These are phyloP conservation scores for Riptortus pedestris DNA, from an alignment of 1,140 invertebrate species.

Conservation along the genomic window DNA sequence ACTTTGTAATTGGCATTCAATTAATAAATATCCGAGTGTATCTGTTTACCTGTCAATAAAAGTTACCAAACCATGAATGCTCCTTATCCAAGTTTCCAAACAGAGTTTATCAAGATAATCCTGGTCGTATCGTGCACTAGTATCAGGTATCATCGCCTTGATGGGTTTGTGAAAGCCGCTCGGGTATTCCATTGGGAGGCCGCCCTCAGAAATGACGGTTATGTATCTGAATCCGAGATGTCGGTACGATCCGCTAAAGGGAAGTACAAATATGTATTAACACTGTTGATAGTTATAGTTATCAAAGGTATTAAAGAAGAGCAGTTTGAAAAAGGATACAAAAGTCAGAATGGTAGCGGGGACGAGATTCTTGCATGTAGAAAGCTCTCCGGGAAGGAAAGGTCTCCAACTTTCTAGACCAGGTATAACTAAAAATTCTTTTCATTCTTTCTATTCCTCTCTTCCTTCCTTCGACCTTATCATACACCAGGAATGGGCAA, in stretches of 20 bases:
- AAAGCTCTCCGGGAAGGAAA: neutral
- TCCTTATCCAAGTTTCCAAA: constrained; percentile 43
- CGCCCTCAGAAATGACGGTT: constrained; percentile 53
- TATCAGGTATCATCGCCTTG: constrained; percentile 33
- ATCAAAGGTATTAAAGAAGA: neutral
- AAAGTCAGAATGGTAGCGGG: too few relatives aligned
- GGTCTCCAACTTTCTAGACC: neutral
- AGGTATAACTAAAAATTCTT: too few relatives aligned
- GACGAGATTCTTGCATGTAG: neutral
- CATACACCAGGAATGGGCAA: too few relatives aligned
- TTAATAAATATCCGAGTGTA: neutral
- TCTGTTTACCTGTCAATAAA: constrained; percentile 43
- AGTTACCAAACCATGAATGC: constrained; percentile 43
- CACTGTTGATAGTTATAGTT: neutral
- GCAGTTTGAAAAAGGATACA: constrained; percentile 19
- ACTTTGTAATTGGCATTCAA: neutral
- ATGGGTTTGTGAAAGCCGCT: constrained; percentile 36
- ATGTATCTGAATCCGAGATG: constrained; percentile 46
- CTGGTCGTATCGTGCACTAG: constrained; percentile 41
- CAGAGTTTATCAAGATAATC: constrained; percentile 42
- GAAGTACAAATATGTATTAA: constrained; percentile 19
- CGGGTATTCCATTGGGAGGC: constrained; percentile 43
- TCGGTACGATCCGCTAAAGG: constrained; percentile 12
- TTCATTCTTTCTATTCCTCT: too few relatives aligned
- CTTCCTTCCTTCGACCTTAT: too few relatives aligned